Evolutionary conservation across 2,797 vertebrate genomes (phyloP).

Genomic region (Acanthurus lineatus): DNA sequence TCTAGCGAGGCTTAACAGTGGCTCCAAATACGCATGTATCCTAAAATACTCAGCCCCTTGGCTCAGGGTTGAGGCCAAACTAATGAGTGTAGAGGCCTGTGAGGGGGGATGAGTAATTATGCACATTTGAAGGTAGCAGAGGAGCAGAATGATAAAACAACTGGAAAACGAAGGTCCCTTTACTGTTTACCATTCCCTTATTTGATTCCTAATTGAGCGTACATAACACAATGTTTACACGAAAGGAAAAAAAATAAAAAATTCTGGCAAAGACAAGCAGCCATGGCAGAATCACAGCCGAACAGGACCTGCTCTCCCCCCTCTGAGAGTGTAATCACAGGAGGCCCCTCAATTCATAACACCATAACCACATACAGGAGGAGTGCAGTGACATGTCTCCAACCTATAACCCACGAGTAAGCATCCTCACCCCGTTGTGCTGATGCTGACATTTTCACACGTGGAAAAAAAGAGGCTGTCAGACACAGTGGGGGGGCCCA

Average conservation of each 20-base stretch:
- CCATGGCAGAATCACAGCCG: slow-evolving; percentile 32
- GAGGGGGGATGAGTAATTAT: slow-evolving; percentile 67
- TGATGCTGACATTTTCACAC: slow-evolving; percentile 66
- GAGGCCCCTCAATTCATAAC: slow-evolving; percentile 20
- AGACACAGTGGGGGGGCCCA: slow-evolving; percentile 42
- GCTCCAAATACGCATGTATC: slow-evolving; percentile 48
- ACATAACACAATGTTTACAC: slow-evolving; percentile 71
- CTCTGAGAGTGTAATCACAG: slow-evolving; percentile 11
- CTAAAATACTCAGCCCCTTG: slow-evolving; percentile 49
- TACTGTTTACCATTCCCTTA: slow-evolving; percentile 69
- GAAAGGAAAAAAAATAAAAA: slow-evolving; percentile 35
- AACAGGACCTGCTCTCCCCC: slow-evolving; percentile 36
- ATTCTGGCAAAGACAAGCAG: slow-evolving; percentile 60
- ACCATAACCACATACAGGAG: slow-evolving; percentile 5
- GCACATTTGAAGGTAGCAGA: slow-evolving; percentile 63
- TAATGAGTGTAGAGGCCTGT: slow-evolving; percentile 65
- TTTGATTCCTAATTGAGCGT: slow-evolving; percentile 78
- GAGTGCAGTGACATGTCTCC: slow-evolving; percentile 24
- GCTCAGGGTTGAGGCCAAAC: slow-evolving; percentile 46
- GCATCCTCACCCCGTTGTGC: slow-evolving; percentile 45
- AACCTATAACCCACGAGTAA: slow-evolving; percentile 41
- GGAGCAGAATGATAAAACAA: slow-evolving; percentile 65
- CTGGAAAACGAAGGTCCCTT: slow-evolving; percentile 72
- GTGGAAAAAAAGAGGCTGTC: slow-evolving; percentile 45
- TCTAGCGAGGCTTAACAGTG: slow-evolving; percentile 18